These are phyloP conservation scores for Zapus hudsonius DNA, from an alignment of 2,113 vertebrate genomes.

Conservation along the genomic window DNA sequence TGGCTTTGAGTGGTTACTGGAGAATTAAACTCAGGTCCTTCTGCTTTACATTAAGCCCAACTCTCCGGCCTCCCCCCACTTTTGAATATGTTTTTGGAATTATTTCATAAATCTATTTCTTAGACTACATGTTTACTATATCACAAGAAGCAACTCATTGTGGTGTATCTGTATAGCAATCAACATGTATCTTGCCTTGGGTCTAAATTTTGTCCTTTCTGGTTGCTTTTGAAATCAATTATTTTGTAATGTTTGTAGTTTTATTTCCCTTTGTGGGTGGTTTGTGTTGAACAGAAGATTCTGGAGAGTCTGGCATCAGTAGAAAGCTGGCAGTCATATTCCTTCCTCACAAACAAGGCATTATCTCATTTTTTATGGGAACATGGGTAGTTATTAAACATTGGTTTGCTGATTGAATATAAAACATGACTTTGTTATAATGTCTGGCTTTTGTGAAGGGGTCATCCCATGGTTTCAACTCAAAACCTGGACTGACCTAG, in stretches of 20 bases:
- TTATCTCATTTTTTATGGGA: slow-evolving; percentile 52
- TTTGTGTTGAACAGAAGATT: slow-evolving; percentile 9
- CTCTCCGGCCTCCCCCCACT: background rate
- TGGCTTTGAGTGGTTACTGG: no score
- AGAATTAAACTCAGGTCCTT: no score
- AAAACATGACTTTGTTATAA: slow-evolving; percentile 63
- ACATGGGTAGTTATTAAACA: slow-evolving; percentile 7
- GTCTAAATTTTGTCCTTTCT: slow-evolving; percentile 34
- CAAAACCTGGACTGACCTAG: background rate
- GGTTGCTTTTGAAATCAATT: slow-evolving; percentile 32
- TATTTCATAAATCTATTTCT: slow-evolving; percentile 7
- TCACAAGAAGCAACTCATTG: slow-evolving; percentile 21
- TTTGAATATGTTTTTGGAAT: background rate
- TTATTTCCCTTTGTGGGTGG: background rate
- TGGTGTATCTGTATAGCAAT: background rate
- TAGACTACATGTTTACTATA: background rate
- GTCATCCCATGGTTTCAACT: slow-evolving; percentile 48
- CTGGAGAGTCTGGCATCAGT: background rate
- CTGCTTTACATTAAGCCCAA: no score
- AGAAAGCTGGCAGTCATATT: slow-evolving; percentile 50
- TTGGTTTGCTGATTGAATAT: slow-evolving; percentile 39
- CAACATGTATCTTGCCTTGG: slow-evolving; percentile 1
- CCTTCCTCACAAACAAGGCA: slow-evolving; percentile 27
- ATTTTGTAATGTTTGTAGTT: slow-evolving; percentile 40
- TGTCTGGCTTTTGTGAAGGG: slow-evolving; percentile 52